Evolutionary conservation across 2,888 invertebrate species (phyloP).

Genomic region (Graphium colonna): DNA sequence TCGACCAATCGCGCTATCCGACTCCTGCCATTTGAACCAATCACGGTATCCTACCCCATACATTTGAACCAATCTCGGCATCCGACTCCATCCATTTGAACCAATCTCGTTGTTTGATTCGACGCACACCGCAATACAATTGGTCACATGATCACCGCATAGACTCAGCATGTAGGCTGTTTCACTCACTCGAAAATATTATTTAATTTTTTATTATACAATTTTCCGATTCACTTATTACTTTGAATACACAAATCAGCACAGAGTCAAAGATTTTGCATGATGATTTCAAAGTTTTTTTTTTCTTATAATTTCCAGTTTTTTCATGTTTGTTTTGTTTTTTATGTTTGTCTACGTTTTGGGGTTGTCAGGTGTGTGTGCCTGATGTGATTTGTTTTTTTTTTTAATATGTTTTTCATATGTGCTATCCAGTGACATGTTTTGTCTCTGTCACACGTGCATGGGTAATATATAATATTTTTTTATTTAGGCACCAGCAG

Average conservation of each 20-base stretch:
- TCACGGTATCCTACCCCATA: too few species aligned
- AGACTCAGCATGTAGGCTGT: constrained; percentile 31
- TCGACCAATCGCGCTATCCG: constrained; percentile 4
- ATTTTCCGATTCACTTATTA: constrained; percentile 1
- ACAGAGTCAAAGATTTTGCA: constrained; percentile 41
- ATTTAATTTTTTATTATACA: constrained; percentile 2
- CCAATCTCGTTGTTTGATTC: constrained; percentile 4
- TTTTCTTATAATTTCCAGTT: constrained; percentile 30
- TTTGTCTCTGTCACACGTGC: constrained; percentile 42
- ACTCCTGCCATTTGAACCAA: neutral
- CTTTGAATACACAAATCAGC: neutral
- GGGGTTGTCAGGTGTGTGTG: constrained; percentile 33
- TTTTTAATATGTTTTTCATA: neutral
- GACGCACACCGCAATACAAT: constrained; percentile 9
- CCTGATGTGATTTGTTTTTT: constrained; percentile 43
- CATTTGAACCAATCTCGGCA: constrained; percentile 1
- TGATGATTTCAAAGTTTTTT: constrained; percentile 46
- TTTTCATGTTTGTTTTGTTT: constrained; percentile 31
- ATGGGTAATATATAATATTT: constrained; percentile 36
- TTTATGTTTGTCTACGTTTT: constrained; percentile 47
- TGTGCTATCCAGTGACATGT: neutral
- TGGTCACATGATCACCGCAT: constrained; percentile 18
- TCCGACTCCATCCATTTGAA: neutral
- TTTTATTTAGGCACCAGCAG: constrained; percentile 26
- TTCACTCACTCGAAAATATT: constrained; percentile 19